Percentiles rank a stretch among this genome's conserved stretches.
phyloP scores from a whole-genome alignment of 2,797 vertebrate genomes.

The Gymnoscopelus braueri region DNA sequence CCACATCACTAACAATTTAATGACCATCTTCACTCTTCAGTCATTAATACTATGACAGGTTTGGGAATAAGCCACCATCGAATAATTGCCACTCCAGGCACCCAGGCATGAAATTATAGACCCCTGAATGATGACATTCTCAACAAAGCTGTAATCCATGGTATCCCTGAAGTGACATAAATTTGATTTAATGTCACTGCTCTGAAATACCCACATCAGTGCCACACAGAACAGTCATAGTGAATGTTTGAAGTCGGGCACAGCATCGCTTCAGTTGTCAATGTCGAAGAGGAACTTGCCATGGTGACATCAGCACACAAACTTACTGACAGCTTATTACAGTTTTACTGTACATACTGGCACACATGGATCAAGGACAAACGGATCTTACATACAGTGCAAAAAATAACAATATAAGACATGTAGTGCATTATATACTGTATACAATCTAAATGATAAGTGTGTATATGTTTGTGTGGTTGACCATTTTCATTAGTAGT shows the following conservation, averaged over 20 bases:
- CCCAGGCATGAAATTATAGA: conserved; percentile 66
- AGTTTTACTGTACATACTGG: too few relatives aligned
- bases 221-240: conserved; percentile 20
- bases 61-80: conserved; percentile 56
- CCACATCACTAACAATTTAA: conserved; percentile 40
- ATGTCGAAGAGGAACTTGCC: too few relatives aligned
- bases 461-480: too few relatives aligned
- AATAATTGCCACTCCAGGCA: conserved; percentile 59
- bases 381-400: too few relatives aligned
- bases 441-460: too few relatives aligned
- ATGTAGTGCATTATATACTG: too few relatives aligned
- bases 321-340: too few relatives aligned
- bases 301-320: too few relatives aligned
- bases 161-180: conserved; percentile 33
- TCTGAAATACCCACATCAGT: conserved; percentile 12
- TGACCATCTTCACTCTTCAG: conserved; percentile 51
- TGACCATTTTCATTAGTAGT: too few relatives aligned
- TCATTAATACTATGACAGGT: conserved; percentile 54
- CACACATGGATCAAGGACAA: too few relatives aligned
- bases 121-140: conserved; percentile 57
- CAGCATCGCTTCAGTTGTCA: conserved; percentile 10
- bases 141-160: conserved; percentile 41
- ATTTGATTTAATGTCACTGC: conserved; percentile 17
- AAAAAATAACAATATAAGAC: too few relatives aligned
- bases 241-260: conserved; percentile 20